Evolutionary conservation across 2,797 vertebrate species (phyloP).

Genomic region (Zalophus californianus): DNA sequence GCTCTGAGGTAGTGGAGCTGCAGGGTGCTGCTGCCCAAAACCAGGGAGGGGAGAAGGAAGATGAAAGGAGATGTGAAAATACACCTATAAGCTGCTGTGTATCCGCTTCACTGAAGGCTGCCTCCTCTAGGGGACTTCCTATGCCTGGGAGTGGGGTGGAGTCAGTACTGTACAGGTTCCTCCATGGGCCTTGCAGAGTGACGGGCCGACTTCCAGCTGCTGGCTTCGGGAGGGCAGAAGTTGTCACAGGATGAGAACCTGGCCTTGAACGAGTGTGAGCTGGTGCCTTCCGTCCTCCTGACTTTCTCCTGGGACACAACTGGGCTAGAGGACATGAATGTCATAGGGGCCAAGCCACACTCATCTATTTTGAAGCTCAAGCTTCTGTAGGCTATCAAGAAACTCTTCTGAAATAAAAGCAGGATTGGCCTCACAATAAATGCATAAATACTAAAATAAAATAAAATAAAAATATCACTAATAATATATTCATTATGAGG

Average conservation of each 20-base stretch:
- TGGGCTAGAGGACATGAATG: slow-evolving; percentile 92
- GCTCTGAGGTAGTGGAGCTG: slow-evolving; percentile 92
- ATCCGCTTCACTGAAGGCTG: slow-evolving; percentile 93
- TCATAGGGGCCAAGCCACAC: slow-evolving; percentile 85
- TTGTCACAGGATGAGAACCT: slow-evolving; percentile 89
- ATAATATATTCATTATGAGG: neutral
- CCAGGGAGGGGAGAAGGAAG: slow-evolving; percentile 88
- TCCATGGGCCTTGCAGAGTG: slow-evolving; percentile 91
- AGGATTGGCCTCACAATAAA: neutral
- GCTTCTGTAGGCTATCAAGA: slow-evolving; percentile 88
- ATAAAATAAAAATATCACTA: neutral
- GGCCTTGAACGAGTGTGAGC: slow-evolving; percentile 91
- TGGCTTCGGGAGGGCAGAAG: slow-evolving; percentile 92
- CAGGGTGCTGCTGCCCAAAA: slow-evolving; percentile 93
- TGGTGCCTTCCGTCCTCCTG: slow-evolving; percentile 95
- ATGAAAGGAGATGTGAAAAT: slow-evolving; percentile 94
- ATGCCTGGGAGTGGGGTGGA: slow-evolving; percentile 85
- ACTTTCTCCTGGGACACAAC: slow-evolving; percentile 92
- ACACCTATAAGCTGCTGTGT: slow-evolving; percentile 94
- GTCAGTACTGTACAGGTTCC: slow-evolving; percentile 89
- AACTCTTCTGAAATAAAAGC: slow-evolving; percentile 90
- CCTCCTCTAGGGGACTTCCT: slow-evolving; percentile 95
- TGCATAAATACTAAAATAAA: neutral
- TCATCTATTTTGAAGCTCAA: slow-evolving; percentile 88
- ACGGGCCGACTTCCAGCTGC: slow-evolving; percentile 95